Percentiles rank a stretch among this genome's conserved stretches.
Conservation (phyloP, 2,888 invertebrate genomes). For the Hirtodrosophila histrioides region DNA sequence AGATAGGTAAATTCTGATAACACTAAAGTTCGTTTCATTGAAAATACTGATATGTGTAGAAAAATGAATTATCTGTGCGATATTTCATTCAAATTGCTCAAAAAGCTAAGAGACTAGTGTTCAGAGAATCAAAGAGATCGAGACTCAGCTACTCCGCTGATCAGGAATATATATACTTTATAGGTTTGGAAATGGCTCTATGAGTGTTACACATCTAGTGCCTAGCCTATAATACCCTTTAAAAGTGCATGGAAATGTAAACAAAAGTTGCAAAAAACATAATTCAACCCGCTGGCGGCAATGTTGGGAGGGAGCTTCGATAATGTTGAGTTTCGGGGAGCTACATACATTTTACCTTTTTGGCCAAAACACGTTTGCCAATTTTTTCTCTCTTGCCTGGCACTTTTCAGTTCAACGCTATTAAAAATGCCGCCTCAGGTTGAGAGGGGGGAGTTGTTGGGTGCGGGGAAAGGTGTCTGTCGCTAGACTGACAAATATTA, state of each 20-base stretch:
- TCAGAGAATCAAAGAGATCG: too few species aligned
- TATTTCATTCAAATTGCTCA: too few species aligned
- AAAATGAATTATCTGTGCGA: too few species aligned
- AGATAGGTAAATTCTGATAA: too few species aligned
- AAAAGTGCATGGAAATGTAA: constrained; percentile 39
- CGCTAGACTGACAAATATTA: constrained; percentile 17
- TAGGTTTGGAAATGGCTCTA: too few species aligned
- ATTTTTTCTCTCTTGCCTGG: constrained; percentile 27
- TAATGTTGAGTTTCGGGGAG: constrained; percentile 15
- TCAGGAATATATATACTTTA: too few species aligned
- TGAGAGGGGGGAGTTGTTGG: constrained; percentile 1
- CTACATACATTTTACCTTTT: constrained; percentile 32
- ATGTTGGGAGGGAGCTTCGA: not conserved
- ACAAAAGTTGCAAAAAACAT: constrained; percentile 45
- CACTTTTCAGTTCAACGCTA: constrained; percentile 34
- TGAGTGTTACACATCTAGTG: too few species aligned
- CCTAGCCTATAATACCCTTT: too few species aligned
- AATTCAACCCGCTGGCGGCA: constrained; percentile 15
- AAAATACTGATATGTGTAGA: too few species aligned
- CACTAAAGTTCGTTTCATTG: too few species aligned
- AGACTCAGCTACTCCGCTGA: too few species aligned
- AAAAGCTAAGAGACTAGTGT: too few species aligned
- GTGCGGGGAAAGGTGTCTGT: not conserved
- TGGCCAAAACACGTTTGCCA: constrained; percentile 50
- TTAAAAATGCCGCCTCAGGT: constrained; percentile 29